These are phyloP conservation scores for Serranochromis macrocephalus DNA, from an alignment of 2,113 vertebrate species.

Conservation along the genomic window DNA sequence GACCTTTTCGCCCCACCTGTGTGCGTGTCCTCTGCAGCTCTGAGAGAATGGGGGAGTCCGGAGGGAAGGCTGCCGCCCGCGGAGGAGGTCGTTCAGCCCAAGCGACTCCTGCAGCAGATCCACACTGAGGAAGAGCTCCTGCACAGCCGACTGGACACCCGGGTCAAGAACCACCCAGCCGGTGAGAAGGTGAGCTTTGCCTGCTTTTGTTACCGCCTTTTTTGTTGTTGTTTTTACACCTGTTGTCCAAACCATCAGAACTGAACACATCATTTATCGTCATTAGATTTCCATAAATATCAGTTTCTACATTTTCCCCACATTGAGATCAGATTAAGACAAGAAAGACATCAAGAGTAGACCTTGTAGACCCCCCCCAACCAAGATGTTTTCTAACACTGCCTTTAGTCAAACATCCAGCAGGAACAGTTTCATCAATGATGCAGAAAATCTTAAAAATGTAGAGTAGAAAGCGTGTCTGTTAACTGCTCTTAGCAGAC, in stretches of 20 bases:
- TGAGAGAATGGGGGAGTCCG: slow-evolving; percentile 34
- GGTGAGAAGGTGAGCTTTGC: slow-evolving; percentile 64
- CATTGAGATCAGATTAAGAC: neutral
- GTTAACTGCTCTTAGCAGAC: neutral
- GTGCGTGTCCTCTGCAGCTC: slow-evolving; percentile 25
- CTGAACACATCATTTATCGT: neutral
- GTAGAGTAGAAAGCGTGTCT: neutral
- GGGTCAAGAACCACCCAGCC: slow-evolving; percentile 67
- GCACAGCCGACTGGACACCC: slow-evolving; percentile 76
- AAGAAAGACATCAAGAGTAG: neutral
- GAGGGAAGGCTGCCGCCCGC: slow-evolving; percentile 41
- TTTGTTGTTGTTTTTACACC: neutral
- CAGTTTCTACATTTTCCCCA: accelerated
- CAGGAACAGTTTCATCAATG: neutral
- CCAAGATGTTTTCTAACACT: neutral
- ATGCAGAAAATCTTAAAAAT: neutral
- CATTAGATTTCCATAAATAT: neutral
- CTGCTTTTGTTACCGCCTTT: neutral
- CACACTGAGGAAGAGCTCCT: slow-evolving; percentile 76
- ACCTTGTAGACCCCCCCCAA: neutral
- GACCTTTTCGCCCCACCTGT: neutral
- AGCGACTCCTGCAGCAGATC: slow-evolving; percentile 79
- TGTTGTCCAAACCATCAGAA: neutral
- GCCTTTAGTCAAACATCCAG: neutral
- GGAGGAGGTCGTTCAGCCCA: slow-evolving; percentile 80